These are phyloP conservation scores for Sepiola atlantica DNA, from an alignment of 2,888 invertebrate species.

Conservation along the genomic window DNA sequence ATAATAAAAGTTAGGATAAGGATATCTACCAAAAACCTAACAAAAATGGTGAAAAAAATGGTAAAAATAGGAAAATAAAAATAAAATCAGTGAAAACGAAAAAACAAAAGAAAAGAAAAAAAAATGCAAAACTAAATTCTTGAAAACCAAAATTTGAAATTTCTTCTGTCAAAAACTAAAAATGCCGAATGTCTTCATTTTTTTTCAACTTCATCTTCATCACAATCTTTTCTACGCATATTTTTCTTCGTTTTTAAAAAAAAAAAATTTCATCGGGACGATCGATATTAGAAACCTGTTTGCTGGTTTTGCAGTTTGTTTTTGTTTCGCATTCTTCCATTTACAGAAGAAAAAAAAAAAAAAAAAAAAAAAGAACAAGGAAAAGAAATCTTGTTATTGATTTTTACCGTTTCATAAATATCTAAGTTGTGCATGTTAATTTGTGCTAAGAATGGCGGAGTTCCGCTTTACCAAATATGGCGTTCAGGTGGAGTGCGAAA, in stretches of 20 bases:
- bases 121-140: background rate
- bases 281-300: background rate
- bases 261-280: background rate
- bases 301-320: background rate
- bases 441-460: background rate
- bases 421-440: background rate
- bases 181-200: background rate
- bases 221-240: background rate
- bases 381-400: background rate
- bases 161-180: background rate
- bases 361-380: no score
- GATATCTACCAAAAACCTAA: background rate
- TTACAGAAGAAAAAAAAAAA: background rate
- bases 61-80: no score
- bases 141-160: background rate
- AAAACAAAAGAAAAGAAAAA: background rate
- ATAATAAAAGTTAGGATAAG: background rate
- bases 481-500: background rate
- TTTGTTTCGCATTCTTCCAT: background rate
- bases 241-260: background rate
- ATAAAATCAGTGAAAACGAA: no score
- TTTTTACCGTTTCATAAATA: background rate
- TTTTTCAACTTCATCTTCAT: background rate
- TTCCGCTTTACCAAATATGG: background rate
- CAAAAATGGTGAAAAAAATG: background rate